Evolutionary conservation across 1,140 invertebrate species (phyloP).

Genomic region (Diuraphis noxia): DNA sequence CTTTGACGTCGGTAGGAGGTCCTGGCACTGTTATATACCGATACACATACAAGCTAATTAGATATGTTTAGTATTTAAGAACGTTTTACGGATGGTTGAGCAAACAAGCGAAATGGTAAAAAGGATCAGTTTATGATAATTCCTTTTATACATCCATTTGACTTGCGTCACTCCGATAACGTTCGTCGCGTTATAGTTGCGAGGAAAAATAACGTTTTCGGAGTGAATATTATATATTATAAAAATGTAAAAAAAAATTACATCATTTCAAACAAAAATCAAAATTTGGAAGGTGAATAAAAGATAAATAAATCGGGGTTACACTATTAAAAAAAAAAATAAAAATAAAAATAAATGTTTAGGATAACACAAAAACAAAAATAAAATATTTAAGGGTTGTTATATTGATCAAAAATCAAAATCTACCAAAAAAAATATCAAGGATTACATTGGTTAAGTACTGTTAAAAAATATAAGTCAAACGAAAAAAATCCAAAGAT

Average conservation of each 20-base stretch:
- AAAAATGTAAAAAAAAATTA: background rate
- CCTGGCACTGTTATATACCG: conserved; percentile 83
- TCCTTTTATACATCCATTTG: conserved; percentile 2
- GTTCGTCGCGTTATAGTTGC: background rate
- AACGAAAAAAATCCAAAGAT: conserved; percentile 17
- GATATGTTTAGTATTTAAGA: background rate
- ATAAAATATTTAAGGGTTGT: background rate
- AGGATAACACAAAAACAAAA: conserved; percentile 32
- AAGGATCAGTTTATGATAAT: conserved; percentile 14
- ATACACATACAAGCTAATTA: conserved; percentile 15
- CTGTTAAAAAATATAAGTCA: conserved; percentile 4
- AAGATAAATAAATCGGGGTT: conserved; percentile 22
- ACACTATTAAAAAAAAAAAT: conserved; percentile 36
- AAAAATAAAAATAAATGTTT: conserved; percentile 24
- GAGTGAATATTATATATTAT: background rate
- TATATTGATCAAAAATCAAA: conserved; percentile 56
- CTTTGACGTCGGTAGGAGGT: conserved; percentile 88
- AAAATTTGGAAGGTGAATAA: conserved; percentile 26
- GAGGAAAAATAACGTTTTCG: conserved; percentile 1
- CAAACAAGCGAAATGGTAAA: conserved; percentile 33
- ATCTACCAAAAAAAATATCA: conserved; percentile 54
- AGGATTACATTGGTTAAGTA: conserved; percentile 48
- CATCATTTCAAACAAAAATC: conserved; percentile 29
- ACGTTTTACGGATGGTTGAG: background rate
- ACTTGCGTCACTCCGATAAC: background rate